phyloP scores from a whole-genome alignment of 2,888 invertebrate genomes.

The Caenorhabditis angaria region DNA sequence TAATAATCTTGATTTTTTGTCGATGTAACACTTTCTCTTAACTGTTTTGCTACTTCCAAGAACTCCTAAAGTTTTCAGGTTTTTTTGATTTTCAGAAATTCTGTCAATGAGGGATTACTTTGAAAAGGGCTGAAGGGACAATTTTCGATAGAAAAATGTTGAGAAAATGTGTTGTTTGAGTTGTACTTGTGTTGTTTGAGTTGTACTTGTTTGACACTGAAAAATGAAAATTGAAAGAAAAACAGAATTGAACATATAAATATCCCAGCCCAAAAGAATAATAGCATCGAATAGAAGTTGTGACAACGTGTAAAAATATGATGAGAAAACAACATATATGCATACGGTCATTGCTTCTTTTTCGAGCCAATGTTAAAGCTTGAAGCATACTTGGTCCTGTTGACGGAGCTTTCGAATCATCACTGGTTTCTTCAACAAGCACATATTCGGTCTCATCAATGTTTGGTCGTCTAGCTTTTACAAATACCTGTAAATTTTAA shows the following conservation, averaged over 20 bases:
- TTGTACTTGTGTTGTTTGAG: constrained; percentile 77
- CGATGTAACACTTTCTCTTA: constrained; percentile 21
- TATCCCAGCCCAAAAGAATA: constrained; percentile 18
- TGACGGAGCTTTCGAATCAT: constrained; percentile 51
- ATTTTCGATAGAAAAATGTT: neutral
- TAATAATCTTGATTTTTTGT: constrained; percentile 32
- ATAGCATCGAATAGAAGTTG: constrained; percentile 7
- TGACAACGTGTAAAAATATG: neutral
- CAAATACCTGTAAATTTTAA: constrained; percentile 79
- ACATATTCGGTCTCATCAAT: constrained; percentile 83
- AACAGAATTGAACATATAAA: neutral
- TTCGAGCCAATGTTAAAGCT: constrained; percentile 52
- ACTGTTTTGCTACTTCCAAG: constrained; percentile 30
- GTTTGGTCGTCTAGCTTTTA: constrained; percentile 87
- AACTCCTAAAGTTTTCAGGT: constrained; percentile 28
- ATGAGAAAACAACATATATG: neutral
- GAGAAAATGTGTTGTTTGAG: too few relatives aligned
- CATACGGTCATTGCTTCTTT: constrained; percentile 56
- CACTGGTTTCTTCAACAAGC: constrained; percentile 85
- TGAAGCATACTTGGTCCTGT: constrained; percentile 48
- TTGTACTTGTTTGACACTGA: constrained; percentile 66
- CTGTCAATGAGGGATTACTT: neutral
- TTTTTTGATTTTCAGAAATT: neutral
- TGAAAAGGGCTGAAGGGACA: neutral
- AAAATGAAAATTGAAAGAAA: constrained; percentile 20